These are phyloP conservation scores for Spheniscus humboldti DNA, from an alignment of 2,797 vertebrate genomes.

Conservation along the genomic window DNA sequence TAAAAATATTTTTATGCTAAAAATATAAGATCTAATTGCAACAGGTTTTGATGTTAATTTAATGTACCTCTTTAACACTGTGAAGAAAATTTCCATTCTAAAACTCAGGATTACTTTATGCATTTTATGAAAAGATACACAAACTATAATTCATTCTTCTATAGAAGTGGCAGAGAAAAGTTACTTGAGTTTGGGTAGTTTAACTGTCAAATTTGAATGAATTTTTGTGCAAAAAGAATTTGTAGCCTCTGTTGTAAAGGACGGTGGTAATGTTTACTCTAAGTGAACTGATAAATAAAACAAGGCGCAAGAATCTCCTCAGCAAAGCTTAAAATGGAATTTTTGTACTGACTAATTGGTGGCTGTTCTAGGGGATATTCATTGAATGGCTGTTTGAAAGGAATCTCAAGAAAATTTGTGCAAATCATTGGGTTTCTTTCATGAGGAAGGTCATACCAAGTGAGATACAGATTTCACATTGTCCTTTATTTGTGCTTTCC, in stretches of 20 bases:
- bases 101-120: background rate
- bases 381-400: background rate
- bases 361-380: background rate
- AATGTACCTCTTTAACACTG: background rate
- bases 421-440: background rate
- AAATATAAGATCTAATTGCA: background rate
- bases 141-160: background rate
- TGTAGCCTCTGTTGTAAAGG: background rate
- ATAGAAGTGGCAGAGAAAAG: background rate
- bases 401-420: background rate
- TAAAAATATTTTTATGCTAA: background rate
- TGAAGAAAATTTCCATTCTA: background rate
- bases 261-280: background rate
- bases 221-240: background rate
- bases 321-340: background rate
- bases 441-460: background rate
- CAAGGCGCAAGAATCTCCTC: background rate
- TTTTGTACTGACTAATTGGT: background rate
- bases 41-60: background rate
- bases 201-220: background rate
- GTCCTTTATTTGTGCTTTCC: background rate
- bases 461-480: background rate
- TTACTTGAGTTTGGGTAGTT: background rate
- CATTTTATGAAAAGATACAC: background rate
- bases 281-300: background rate